Base-by-base conservation (phyloP, 92 coral and sea anemone genomes). In the Heteractis magnifica region DNA sequence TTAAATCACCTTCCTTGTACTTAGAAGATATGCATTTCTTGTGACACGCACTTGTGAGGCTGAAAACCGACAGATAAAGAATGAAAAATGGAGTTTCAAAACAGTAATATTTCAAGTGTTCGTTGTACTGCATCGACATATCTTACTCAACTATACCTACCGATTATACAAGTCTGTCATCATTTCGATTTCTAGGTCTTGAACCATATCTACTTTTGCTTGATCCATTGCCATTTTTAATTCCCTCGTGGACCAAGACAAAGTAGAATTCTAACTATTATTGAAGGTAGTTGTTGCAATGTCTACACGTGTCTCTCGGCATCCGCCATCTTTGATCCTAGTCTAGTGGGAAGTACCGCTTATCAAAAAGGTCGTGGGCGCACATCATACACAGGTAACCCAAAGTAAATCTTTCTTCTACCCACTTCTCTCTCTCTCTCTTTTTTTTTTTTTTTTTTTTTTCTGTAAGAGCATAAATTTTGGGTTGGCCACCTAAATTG, bases 151-250 rank as follows among this genome's bases (percentile, higher is more conserved):
- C 23, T 62, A 18, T 62, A 85, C 98, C 77, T 83, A 96, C 99
- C 97, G 91, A 81, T 96, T 96, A 78, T 94, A 96, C 76, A 96
- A 90, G 89, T 96, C 99, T 72, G 99, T 94, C 99, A 96, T 96
- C 99, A 96, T 96, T 78, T 96, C 99, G 20, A 96, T 96, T 86
- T 96, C 99, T 21, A 96, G 90, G 59, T 96, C 95, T 68, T 98
- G 96, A 71, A 96, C 94, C 90, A 96, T 88, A 84, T 94, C 98
- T 52, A 95, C 95, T 86, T 96, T 96, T 13, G 90, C 84, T 56
- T 94, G 93, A 84, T 96, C 99, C 98, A 96, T 96, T 9, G 78
- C 84, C 71, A 72, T 52, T 53, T 77, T 65, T 41, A 62, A 18
- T 56, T 16, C 77, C 72, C 71, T 71, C 79, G 77, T 68, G 58